phyloP scores from a whole-genome alignment of 1,140 invertebrate genomes.

The Sitobion miscanthi region DNA sequence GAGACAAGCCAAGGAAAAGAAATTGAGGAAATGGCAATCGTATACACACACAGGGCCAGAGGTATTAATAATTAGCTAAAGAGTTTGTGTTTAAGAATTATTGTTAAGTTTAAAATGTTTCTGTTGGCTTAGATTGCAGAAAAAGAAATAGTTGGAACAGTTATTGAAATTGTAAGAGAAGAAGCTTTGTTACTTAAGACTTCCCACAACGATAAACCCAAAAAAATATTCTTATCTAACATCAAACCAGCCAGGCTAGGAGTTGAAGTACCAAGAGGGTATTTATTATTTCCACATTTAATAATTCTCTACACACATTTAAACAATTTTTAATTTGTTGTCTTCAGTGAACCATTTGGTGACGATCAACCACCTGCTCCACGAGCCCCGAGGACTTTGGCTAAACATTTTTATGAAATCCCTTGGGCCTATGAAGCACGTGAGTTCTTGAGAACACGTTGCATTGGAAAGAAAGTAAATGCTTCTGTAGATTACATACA shows the following conservation, averaged over 20 bases:
- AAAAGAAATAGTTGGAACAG: conserved; percentile 84
- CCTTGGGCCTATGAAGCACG: conserved; percentile 98
- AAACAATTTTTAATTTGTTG: background rate
- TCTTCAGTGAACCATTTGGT: conserved; percentile 26
- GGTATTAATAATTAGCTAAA: conserved; percentile 46
- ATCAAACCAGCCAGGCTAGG: conserved; percentile 86
- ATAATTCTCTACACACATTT: background rate
- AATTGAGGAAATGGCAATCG: conserved; percentile 88
- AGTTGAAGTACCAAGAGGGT: conserved; percentile 48
- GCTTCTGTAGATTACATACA: conserved; percentile 96
- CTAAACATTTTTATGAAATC: conserved; percentile 88
- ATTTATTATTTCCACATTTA: background rate
- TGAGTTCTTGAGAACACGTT: conserved; percentile 94
- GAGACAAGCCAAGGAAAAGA: conserved; percentile 85
- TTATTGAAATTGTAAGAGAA: conserved; percentile 92
- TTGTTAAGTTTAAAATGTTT: background rate
- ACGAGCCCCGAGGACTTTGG: conserved; percentile 27
- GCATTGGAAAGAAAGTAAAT: conserved; percentile 94
- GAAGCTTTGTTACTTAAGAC: conserved; percentile 89
- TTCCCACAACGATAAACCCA: conserved; percentile 73
- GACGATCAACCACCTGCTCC: conserved; percentile 49
- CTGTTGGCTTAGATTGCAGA: conserved; percentile 61
- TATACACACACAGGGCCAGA: conserved; percentile 67
- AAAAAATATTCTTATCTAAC: conserved; percentile 95
- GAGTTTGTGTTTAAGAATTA: background rate